Evolutionary conservation across 64 coral and sea anemone genomes (phyloP), one percentile per base, ranked within the genome.

Genomic region (Pocillopora damicornis): DNA sequence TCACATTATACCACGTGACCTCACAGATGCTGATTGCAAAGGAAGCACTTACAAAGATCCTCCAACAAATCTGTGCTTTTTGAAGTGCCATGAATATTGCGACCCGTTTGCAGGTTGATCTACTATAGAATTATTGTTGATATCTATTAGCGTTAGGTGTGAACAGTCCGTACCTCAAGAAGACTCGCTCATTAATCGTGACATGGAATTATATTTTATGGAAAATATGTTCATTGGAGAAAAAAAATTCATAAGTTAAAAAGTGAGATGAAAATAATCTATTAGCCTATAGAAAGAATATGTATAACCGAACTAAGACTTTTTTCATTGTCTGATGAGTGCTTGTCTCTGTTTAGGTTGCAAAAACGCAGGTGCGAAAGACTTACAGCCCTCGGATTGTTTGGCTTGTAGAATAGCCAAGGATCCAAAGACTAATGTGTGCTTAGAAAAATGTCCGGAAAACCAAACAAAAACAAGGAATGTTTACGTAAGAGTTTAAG

Each of bases 31-130:
- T 1, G 58, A 68, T 5, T 91, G 90, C 59, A 91, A 76, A 77
- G 90, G 81, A 66, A 76, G 79, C n/a, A 91, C 90, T 12, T 10
- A 37, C 9, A 13, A 11, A 62, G 90, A 86, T 62, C 12, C 26
- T 1, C 11, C 59, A 51, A 73, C 45, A 37, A 10, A 8, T 9
- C 63, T 68, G 9, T 92, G 90, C 51, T 56, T 71, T 1, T 83
- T 87, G 62, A 86, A 61, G 34, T 92, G 90, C n/a, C 90, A 92
- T 51, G 90, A 92, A 60, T 37, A 77, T 74, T 89, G 88, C 75
- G 78, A 79, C 30, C 88, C 88, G 15, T 67, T 89, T 20, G 60
- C 16, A 22, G 75, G 86, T 88, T 23, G 64, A 75, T 68, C 9
- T n/a, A 9, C 30, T 30, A 30, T 30, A 30, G 30, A 30, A 30